Conservation (phyloP, 2,113 vertebrate species). For the Rhynchomys soricoides region DNA sequence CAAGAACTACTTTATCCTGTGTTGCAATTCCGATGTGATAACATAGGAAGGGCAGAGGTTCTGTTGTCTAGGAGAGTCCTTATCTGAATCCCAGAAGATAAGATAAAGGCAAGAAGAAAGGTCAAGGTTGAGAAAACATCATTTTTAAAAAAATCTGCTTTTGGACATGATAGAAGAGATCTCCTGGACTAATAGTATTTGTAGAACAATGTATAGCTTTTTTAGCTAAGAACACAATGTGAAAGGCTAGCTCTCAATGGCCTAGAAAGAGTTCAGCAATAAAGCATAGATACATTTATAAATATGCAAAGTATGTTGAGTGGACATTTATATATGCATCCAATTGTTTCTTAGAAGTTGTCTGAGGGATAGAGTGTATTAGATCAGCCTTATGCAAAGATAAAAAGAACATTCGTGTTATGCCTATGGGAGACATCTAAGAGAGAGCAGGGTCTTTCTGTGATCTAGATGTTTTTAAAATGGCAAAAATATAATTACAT, state of each 20-base stretch:
- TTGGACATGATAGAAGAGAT: neutral
- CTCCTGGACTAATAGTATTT: neutral
- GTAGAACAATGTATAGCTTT: neutral
- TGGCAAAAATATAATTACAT: neutral
- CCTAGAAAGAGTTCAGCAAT: neutral
- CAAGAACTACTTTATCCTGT: neutral
- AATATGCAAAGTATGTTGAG: neutral
- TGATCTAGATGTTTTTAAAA: neutral
- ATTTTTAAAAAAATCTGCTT: neutral
- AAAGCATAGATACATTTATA: neutral
- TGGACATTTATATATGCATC: neutral
- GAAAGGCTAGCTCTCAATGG: neutral
- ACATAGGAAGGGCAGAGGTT: neutral
- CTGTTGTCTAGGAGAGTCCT: neutral
- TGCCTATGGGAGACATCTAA: neutral
- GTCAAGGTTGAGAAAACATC: neutral
- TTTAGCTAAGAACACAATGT: neutral
- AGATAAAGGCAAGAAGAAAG: neutral
- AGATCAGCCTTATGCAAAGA: neutral
- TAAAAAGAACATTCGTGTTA: neutral
- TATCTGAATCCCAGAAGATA: neutral
- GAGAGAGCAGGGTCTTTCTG: slow-evolving; percentile 27
- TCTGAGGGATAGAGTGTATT: neutral
- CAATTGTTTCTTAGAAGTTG: neutral
- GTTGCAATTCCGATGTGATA: neutral